phyloP scores from a whole-genome alignment of 2,888 invertebrate species.

The Drosophila sordidula region DNA sequence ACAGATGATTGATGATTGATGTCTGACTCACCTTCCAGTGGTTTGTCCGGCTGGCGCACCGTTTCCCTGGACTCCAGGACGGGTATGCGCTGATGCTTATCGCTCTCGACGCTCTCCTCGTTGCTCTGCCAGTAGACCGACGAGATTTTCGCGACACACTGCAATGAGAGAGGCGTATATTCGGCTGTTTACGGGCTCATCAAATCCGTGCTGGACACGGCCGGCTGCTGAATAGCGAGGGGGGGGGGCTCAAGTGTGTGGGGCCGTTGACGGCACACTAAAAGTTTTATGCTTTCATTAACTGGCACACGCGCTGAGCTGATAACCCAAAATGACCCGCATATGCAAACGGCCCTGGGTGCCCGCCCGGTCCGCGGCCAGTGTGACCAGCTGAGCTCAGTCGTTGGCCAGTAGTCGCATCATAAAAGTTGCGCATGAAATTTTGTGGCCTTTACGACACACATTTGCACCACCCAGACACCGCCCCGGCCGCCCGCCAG shows the following conservation, averaged over 20 bases:
- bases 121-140: constrained; percentile 94
- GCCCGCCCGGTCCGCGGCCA: constrained; percentile 1
- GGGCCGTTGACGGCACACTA: constrained; percentile 60
- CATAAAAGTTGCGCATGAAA: constrained; percentile 66
- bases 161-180: constrained; percentile 62
- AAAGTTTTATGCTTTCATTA: constrained; percentile 79
- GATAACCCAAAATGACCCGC: constrained; percentile 66
- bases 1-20: constrained; percentile 65
- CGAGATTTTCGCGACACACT: constrained; percentile 94
- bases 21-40: constrained; percentile 77
- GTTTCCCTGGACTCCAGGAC: constrained; percentile 92
- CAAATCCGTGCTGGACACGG: constrained; percentile 49
- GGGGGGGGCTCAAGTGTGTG: constrained; percentile 12
- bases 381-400: not conserved
- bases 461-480: constrained; percentile 52
- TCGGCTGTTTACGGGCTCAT: constrained; percentile 39
- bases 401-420: constrained; percentile 29
- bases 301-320: constrained; percentile 51
- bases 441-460: constrained; percentile 76
- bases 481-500: constrained; percentile 19
- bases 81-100: constrained; percentile 90
- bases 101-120: constrained; percentile 94
- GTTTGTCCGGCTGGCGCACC: constrained; percentile 86
- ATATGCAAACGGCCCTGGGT: constrained; percentile 60
- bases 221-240: not conserved